Conservation (phyloP, 1,140 invertebrate genomes). For the Aphidius gifuensis region DNA sequence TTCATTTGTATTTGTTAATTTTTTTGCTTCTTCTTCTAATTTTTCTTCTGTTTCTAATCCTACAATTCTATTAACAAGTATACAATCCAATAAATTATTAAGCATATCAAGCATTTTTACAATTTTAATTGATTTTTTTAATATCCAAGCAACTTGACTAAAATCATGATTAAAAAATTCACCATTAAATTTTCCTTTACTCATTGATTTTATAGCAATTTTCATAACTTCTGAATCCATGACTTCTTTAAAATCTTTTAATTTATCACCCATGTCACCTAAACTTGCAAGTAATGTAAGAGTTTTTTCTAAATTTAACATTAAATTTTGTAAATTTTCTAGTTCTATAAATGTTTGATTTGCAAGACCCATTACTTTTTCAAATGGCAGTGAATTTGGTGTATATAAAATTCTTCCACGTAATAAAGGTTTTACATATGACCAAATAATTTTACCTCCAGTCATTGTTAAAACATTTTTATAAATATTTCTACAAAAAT, state of each 20-base stretch:
- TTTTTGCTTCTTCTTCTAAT: constrained; percentile 54
- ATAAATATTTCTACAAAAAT: constrained; percentile 63
- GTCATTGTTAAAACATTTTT: constrained; percentile 58
- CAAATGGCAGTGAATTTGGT: constrained; percentile 52
- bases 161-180: constrained; percentile 42
- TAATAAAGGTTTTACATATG: constrained; percentile 63
- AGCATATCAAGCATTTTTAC: constrained; percentile 45
- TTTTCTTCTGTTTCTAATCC: constrained; percentile 54
- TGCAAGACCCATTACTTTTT: constrained; percentile 57
- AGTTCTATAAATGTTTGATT: constrained; percentile 61
- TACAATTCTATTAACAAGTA: constrained; percentile 60
- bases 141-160: constrained; percentile 40
- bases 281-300: constrained; percentile 53
- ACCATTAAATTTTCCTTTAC: constrained; percentile 34
- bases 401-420: constrained; percentile 65
- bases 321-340: constrained; percentile 51
- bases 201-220: constrained; percentile 43
- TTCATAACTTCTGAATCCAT: constrained; percentile 49
- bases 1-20: constrained; percentile 57
- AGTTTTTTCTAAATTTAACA: constrained; percentile 52
- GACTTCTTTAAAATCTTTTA: constrained; percentile 51
- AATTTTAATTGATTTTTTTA: constrained; percentile 39
- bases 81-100: constrained; percentile 59
- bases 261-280: constrained; percentile 49
- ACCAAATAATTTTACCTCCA: constrained; percentile 67